Conservation (phyloP, 2,888 invertebrate species). For the Harpagoxenus sublaevis region DNA sequence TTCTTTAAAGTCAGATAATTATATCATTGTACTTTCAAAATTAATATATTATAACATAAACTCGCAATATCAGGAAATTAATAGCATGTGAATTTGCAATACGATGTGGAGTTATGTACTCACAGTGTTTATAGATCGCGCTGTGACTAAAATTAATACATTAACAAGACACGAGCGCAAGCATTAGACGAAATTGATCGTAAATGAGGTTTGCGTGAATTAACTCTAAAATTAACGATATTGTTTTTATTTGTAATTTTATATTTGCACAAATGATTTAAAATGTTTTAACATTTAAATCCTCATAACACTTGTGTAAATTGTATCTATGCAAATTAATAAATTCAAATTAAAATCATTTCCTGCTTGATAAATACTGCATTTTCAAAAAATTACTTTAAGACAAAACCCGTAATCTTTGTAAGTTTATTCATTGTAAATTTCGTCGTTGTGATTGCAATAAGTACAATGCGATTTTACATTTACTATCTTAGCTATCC, state of each 20-base stretch:
- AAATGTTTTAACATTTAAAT: not conserved
- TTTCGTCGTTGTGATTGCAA: not conserved
- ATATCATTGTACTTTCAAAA: constrained; percentile 14
- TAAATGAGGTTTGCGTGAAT: constrained; percentile 2
- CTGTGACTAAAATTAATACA: constrained; percentile 11
- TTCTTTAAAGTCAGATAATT: not conserved
- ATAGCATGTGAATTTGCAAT: constrained; percentile 8
- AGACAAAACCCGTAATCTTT: not conserved
- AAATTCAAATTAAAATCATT: not conserved
- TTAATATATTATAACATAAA: not conserved
- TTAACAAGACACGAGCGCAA: constrained; percentile 23
- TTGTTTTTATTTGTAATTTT: not conserved
- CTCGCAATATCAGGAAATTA: constrained; percentile 25
- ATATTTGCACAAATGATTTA: not conserved
- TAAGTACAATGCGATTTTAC: not conserved
- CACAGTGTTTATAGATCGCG: constrained; percentile 4
- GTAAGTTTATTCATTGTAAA: not conserved
- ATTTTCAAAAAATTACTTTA: not conserved
- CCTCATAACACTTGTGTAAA: not conserved
- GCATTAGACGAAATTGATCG: constrained; percentile 19
- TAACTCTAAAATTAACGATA: constrained; percentile 1
- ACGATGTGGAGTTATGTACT: not conserved
- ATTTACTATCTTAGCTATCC: not conserved
- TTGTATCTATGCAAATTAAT: not conserved
- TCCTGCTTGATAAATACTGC: not conserved